A percentile compares a stretch with the other conserved stretches of the same genome.
Conservation (phyloP, 2,888 invertebrate genomes). For the Lymantria monacha region DNA sequence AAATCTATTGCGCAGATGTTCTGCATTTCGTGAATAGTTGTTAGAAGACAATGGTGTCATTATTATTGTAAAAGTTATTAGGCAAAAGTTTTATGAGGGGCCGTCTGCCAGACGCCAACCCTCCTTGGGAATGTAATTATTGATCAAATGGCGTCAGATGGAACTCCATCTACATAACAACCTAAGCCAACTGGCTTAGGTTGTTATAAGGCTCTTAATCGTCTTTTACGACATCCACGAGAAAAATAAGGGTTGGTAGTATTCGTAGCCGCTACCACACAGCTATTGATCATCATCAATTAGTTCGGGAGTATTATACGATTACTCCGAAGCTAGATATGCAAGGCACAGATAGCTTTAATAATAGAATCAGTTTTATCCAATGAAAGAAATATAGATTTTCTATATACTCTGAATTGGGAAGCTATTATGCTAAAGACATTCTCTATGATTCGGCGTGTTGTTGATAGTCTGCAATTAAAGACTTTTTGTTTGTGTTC, state of each 20-base stretch:
- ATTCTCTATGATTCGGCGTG: conserved; percentile 12
- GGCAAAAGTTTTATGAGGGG: no score
- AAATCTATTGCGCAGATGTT: conserved; percentile 28
- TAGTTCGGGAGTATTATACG: conserved; percentile 28
- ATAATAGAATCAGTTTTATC: conserved; percentile 10
- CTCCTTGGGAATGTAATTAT: no score
- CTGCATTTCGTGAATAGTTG: conserved; percentile 33
- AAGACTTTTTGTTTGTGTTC: conserved; percentile 1
- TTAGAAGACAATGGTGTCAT: no score
- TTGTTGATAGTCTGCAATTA: conserved; percentile 5
- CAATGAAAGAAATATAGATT: conserved; percentile 4
- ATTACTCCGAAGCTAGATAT: conserved; percentile 16
- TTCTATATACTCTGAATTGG: conserved; percentile 10
- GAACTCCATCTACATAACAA: no score
- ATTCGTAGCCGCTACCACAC: no score
- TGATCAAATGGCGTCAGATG: no score
- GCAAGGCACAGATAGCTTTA: conserved; percentile 1
- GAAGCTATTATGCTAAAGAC: conserved; percentile 10
- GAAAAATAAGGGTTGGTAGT: no score
- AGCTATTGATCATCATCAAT: conserved; percentile 30
- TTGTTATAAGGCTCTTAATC: no score
- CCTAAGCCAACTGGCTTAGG: no score
- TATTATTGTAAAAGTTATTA: no score
- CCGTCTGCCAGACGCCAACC: no score
- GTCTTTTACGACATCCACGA: no score